Percentiles rank a stretch among this genome's conserved stretches.
Evolutionary conservation across 2,797 vertebrate genomes (phyloP).

Genomic region (Loris lydekkerianus): DNA sequence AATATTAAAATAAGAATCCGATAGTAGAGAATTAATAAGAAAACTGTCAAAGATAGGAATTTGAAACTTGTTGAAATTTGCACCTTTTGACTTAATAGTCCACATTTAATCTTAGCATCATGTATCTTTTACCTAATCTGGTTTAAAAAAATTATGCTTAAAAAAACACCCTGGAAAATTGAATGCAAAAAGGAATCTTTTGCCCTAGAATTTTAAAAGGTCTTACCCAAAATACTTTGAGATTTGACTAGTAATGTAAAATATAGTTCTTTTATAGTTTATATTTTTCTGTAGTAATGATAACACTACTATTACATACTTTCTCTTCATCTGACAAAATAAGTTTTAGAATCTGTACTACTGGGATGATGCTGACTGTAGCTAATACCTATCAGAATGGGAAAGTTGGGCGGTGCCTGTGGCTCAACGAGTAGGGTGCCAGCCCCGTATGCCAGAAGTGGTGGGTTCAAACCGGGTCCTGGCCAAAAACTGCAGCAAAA

Average conservation of each 20-base stretch:
- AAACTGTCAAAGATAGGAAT: not conserved
- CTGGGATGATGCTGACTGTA: not conserved
- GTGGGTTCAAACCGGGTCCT: too few species aligned
- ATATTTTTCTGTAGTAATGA: not conserved
- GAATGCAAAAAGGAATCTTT: not conserved
- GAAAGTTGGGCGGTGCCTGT: not conserved
- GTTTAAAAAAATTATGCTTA: not conserved
- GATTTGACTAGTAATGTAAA: conserved; percentile 52
- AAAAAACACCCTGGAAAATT: conserved; percentile 22
- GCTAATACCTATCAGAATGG: not conserved
- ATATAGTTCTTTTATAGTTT: conserved; percentile 1
- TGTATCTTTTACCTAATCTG: conserved; percentile 27
- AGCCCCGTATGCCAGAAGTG: too few species aligned
- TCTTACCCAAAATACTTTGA: not conserved
- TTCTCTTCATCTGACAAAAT: not conserved
- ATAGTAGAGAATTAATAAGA: conserved; percentile 1
- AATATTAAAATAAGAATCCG: conserved; percentile 34
- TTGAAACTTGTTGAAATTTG: conserved; percentile 40
- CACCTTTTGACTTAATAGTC: not conserved
- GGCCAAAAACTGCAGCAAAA: too few species aligned
- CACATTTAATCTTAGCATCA: not conserved
- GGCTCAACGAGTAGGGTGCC: too few species aligned
- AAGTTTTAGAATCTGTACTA: not conserved
- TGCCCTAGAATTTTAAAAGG: conserved; percentile 28
- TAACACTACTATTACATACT: not conserved